Base-by-base conservation (phyloP, 2,888 invertebrate genomes). In the Zaprionus bogoriensis region DNA sequence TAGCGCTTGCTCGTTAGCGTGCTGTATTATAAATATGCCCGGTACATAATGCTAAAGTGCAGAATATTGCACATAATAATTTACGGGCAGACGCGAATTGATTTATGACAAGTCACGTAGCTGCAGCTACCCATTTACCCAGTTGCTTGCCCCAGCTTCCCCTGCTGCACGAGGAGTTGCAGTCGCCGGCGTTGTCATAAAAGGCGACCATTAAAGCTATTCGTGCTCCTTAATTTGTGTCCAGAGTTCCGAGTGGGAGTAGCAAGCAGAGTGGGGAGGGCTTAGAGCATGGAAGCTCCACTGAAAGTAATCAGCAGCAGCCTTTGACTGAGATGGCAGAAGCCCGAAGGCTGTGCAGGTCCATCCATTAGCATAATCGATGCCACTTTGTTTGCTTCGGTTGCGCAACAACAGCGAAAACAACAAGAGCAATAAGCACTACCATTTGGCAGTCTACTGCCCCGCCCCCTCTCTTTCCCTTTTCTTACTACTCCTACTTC, bases 41-140 rank as follows among this genome's bases (percentile, higher is more conserved):
- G 32, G 23, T 30, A 48, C 62, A 69, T 68, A 69, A 68, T 62
- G 69, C 27, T 47, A 45, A 62, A 67, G 65, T 68, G 65, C 61
- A 58, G 59, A 70, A 64, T 64, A 82, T 79, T 63, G 69, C 63
- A 67, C 57, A 67, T 60, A 58, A 65, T 64, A 74, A 80, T 74
- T 70, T 52, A 47, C 44, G 67, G 60, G 70, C 53, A 58, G 55
- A 45, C 36, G 64, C 50, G 66, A 74, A 84, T 77, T 87, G 85
- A 81, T 84, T 81, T 81, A 87, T 81, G 72, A 66, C 78, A 78
- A 69, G 81, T 87, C 87, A 87, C 82, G 81, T 74, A 74, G 62
- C 9, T 42, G 25, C 51, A 51, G 51, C 22, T 41, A 62, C 19
- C 6, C 10, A 27, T 12, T 9, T n/a, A n/a, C n/a, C n/a, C n/a